phyloP scores from a whole-genome alignment of 2,797 vertebrate genomes.

The Myotis findleyi region DNA sequence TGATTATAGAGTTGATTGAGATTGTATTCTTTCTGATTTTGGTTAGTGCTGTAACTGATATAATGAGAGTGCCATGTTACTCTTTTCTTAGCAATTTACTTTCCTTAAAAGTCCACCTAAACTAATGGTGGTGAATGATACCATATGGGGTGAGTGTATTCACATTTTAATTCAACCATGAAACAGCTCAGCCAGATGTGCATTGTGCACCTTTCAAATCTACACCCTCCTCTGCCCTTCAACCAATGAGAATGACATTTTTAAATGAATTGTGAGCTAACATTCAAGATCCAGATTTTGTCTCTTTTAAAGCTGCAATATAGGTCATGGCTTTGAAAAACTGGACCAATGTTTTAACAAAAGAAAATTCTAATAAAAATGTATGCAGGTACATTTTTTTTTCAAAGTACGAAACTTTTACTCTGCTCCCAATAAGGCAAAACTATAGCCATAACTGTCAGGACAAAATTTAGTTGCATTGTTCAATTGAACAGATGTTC shows the following conservation, averaged over 20 bases:
- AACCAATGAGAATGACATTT: background rate
- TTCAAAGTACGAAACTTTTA: background rate
- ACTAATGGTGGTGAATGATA: background rate
- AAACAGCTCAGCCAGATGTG: background rate
- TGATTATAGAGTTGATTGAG: background rate
- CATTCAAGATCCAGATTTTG: background rate
- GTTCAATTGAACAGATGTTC: background rate
- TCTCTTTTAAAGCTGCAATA: background rate
- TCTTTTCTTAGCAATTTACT: slow-evolving; percentile 29
- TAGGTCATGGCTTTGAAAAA: background rate
- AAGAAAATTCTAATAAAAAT: background rate
- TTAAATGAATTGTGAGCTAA: background rate
- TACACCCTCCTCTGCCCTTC: background rate
- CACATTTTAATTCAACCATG: slow-evolving; percentile 28
- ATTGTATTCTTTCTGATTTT: slow-evolving; percentile 18
- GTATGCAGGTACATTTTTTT: background rate
- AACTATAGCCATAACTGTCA: background rate
- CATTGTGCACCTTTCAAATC: background rate
- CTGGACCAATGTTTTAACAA: background rate
- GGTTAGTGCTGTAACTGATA: background rate
- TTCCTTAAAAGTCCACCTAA: background rate
- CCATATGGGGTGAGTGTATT: background rate
- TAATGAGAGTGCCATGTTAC: background rate
- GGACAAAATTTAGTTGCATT: background rate
- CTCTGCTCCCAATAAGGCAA: background rate